Evolutionary conservation across 2,888 invertebrate genomes (phyloP), one percentile per base, ranked within the genome.

Genomic region (Amblyjoppa fuscipennis): DNA sequence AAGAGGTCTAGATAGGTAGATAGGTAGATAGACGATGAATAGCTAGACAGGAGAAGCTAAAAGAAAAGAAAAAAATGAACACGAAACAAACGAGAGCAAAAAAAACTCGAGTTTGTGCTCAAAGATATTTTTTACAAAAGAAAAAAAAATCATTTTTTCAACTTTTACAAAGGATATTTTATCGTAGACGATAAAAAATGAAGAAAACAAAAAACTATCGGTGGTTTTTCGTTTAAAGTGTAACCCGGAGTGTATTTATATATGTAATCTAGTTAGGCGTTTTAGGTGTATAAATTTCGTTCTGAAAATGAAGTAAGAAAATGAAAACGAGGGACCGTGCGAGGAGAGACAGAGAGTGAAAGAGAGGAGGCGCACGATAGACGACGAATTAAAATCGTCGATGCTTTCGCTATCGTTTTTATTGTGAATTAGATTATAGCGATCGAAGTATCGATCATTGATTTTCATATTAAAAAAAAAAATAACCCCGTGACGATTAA

Each of bases 401-500:
- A 70, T n/a, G 59, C 41, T 70, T 28, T 59, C 69, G 56, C 34
- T 13, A 16, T 51, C 11, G n/a, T 16, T 51, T 49, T 56, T 25
- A 16, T 25, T 28, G 16, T 25, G 25, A 68, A 56, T 68, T 77
- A 56, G 53, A 41, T 7, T 13, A 41, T 77, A 68, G 13, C 38
- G n/a, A 68, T 56, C 38, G 68, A 49, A 68, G 41, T 59, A 49
- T 25, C 38, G 38, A 61, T 25, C 49, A 16, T 45, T 38, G 31
- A 61, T 59, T 34, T 56, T n/a, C 31, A 25, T 49, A 78, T 25
- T 41, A 34, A 6, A 34, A 59, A 49, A 74, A 45, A 74, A 71
- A 13, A 41, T 20, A 53, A 3, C 66, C 70, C 83, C 69, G 73
- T 74, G 77, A 81, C 85, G 74, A 75, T 73, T 76, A 76, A 79